Base-by-base conservation (phyloP, 2,888 invertebrate genomes). In the Tetragonisca angustula region DNA sequence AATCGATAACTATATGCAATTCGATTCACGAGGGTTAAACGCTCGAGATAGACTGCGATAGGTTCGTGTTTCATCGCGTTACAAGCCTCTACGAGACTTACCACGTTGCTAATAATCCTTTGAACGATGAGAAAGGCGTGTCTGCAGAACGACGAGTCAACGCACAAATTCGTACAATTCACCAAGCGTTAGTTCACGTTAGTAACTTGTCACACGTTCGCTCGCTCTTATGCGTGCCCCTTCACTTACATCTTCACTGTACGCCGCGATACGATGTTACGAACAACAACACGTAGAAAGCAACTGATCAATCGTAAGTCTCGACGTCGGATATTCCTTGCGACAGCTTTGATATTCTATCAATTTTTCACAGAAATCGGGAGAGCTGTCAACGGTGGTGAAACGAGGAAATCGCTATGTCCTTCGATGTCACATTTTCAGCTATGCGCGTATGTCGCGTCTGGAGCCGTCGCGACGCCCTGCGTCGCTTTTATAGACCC, bases 401-500 rank as follows among this genome's bases (percentile, higher is more conserved):
- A 43, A 43, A 54, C 24, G 49, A 73, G 62, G 32, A 61, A 59
- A 52, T 54, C 52, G 21, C 32, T 15, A n/a, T 65, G 65, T 67
- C 36, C 78, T 49, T 65, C 79, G 80, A 68, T 74, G 78, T 92
- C 86, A 92, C 92, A 93, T 93, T 92, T 92, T 92, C 92, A 90
- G 88, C 80, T 85, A 82, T 86, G 88, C 91, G 92, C 93, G 92
- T 90, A 86, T 90, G 88, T 91, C 92, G 92, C 93, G 93, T 93
- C 92, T 94, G 93, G 91, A 93, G 89, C 89, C 93, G 91, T 87
- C 91, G 90, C 90, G 91, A 92, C 91, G 92, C 91, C 91, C 89
- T 79, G 89, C 90, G 87, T 84, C 87, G 91, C 91, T 93, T 93
- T 91, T 94, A 94, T 93, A 93, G 91, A 89, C 86, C 84, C 88